A percentile compares a stretch with the other conserved stretches of the same genome.
Evolutionary conservation across 2,113 vertebrate genomes (phyloP).

Genomic region (Seriola dumerili): DNA sequence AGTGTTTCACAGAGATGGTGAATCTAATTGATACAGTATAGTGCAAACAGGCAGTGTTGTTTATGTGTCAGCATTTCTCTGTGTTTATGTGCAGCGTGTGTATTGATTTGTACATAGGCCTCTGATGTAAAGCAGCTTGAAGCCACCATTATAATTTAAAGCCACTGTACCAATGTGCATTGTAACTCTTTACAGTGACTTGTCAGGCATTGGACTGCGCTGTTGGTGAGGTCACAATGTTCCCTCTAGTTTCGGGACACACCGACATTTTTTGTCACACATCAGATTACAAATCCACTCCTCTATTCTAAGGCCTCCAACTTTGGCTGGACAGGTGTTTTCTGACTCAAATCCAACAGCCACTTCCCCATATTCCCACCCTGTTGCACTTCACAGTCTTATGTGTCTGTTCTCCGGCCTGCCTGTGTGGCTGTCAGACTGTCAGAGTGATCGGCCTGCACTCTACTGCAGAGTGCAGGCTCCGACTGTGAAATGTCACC

Average conservation of each 20-base stretch:
- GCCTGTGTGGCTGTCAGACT: constrained; percentile 60
- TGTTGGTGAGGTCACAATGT: neutral
- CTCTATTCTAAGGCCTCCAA: neutral
- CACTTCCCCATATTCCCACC: constrained; percentile 35
- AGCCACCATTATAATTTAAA: neutral
- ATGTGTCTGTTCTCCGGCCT: constrained; percentile 45
- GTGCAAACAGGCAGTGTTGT: neutral
- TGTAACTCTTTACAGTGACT: neutral
- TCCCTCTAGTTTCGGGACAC: neutral
- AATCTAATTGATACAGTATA: neutral
- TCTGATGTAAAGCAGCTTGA: neutral
- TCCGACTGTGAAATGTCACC: constrained; percentile 76
- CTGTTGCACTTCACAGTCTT: constrained; percentile 20
- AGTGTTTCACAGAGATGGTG: neutral
- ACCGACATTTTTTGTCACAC: constrained; percentile 10
- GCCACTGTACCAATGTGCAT: neutral
- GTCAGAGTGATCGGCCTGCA: constrained; percentile 59
- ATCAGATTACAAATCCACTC: constrained; percentile 10
- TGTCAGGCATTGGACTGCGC: neutral
- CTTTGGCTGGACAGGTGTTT: constrained; percentile 47
- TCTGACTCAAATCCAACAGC: constrained; percentile 29
- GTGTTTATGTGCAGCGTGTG: neutral
- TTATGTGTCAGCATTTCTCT: neutral
- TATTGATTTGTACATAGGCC: neutral
- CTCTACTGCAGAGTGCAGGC: constrained; percentile 36